Percentiles rank a stretch among this genome's conserved stretches.
Evolutionary conservation across 2,113 vertebrate species (phyloP).

Genomic region (Tachycineta bicolor): DNA sequence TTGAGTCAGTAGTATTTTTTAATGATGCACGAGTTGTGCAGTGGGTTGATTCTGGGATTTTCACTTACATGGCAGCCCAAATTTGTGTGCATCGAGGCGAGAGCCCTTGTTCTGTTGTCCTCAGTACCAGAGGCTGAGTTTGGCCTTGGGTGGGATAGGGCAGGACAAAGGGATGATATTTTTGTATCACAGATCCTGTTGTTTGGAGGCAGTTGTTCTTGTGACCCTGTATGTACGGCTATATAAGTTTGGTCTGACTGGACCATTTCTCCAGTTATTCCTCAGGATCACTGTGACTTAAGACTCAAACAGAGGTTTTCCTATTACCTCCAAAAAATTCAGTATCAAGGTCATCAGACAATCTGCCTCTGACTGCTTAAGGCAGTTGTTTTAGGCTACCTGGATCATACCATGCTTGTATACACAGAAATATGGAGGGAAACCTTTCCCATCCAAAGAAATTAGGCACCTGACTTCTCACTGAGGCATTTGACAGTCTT

Average conservation of each 20-base stretch:
- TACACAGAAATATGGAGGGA: background rate
- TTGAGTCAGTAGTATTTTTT: background rate
- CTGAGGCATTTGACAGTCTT: background rate
- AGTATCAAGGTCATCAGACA: background rate
- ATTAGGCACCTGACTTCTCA: background rate
- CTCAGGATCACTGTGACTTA: background rate
- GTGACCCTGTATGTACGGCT: background rate
- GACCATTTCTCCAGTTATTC: background rate
- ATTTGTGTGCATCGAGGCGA: background rate
- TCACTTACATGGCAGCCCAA: background rate
- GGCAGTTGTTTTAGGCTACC: slow-evolving; percentile 3
- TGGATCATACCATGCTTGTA: background rate
- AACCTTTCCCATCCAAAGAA: background rate
- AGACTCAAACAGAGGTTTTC: background rate
- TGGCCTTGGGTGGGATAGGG: background rate
- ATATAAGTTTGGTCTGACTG: background rate
- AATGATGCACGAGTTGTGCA: background rate
- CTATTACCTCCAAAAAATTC: background rate
- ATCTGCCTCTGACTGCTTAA: background rate
- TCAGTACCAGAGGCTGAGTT: background rate
- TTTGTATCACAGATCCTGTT: background rate
- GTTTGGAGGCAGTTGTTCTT: background rate
- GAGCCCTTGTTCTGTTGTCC: background rate
- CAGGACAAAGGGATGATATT: background rate
- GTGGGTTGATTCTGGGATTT: background rate